Conservation (phyloP, 2,113 vertebrate species). For the Nothoprocta perdicaria region DNA sequence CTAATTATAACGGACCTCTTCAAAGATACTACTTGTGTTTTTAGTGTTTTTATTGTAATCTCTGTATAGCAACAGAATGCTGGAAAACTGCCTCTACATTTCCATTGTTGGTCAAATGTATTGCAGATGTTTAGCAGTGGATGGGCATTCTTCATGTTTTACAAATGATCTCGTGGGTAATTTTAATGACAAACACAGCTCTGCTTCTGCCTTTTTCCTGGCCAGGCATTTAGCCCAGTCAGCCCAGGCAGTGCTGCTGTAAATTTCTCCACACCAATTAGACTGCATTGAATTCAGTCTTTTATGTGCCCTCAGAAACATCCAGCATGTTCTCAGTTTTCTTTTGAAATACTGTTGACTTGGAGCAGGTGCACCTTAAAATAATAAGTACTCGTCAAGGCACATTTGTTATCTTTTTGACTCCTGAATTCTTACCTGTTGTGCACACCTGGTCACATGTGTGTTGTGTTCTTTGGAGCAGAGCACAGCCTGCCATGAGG, state of each 20-base stretch:
- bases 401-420: slow-evolving; percentile 58
- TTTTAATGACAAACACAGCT: slow-evolving; percentile 64
- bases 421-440: slow-evolving; percentile 43
- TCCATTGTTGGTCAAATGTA: not conserved
- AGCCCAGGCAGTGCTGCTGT: slow-evolving; percentile 71
- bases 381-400: slow-evolving; percentile 70
- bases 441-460: slow-evolving; percentile 34
- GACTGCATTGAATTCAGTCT: slow-evolving; percentile 71
- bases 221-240: slow-evolving; percentile 70
- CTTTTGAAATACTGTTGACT: slow-evolving; percentile 69
- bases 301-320: slow-evolving; percentile 73
- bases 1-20: not conserved
- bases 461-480: not conserved
- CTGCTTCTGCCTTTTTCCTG: slow-evolving; percentile 61
- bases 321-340: slow-evolving; percentile 70
- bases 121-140: slow-evolving; percentile 1
- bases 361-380: slow-evolving; percentile 74
- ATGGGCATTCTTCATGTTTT: slow-evolving; percentile 36
- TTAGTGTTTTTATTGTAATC: not conserved
- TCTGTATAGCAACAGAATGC: not conserved
- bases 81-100: not conserved
- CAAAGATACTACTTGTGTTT: not conserved
- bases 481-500: not conserved
- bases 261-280: slow-evolving; percentile 76
- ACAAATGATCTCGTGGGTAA: slow-evolving; percentile 24